Evolutionary conservation across 2,113 vertebrate species (phyloP), one percentile per base, ranked within the genome.

Genomic region (Dinomys branickii): DNA sequence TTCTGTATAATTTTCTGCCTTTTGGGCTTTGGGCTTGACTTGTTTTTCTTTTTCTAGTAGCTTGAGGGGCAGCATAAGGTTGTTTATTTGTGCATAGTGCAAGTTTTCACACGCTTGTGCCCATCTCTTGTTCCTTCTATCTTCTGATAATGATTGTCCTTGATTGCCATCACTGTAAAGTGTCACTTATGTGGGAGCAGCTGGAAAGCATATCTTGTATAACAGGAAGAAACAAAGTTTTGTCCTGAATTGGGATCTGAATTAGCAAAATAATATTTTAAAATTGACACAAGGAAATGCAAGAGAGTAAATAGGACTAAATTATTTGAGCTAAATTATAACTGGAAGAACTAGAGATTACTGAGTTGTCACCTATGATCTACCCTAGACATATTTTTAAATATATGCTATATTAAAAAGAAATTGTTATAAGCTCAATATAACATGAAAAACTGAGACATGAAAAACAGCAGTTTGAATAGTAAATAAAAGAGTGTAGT

Each of bases 281-380:
- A 69, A 80, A 65, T 56, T 91, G 91, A 85, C 56, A 47, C 47
- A 13, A 61, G 35, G 19, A 54, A 59, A 82, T 88, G 28, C 8
- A 85, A 94, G 58, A 61, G 35, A 92, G 35, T 89, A 71, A 28
- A 88, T 10, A 30, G 65, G 12, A 35, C 33, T 19, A 71, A 80
- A 84, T n/a, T 87, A 52, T 91, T 69, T 50, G 14, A 75, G 11
- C 91, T 96, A n/a, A 83, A 30, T 93, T 90, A 78, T 35, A 35
- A 63, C 3, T 73, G 13, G 77, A 59, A 81, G 38, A 10, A 35
- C 17, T 88, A 88, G 33, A 19, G 38, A 26, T 81, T 88, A 71
- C 17, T 58, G 28, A 94, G 58, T 94, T 52, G 75, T 85, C 28
- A 44, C 9, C 87, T 88, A 77, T 75, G 14, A 78, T 38, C 35